Conservation (phyloP, 2,113 vertebrate genomes). For the Pseudonaja textilis region DNA sequence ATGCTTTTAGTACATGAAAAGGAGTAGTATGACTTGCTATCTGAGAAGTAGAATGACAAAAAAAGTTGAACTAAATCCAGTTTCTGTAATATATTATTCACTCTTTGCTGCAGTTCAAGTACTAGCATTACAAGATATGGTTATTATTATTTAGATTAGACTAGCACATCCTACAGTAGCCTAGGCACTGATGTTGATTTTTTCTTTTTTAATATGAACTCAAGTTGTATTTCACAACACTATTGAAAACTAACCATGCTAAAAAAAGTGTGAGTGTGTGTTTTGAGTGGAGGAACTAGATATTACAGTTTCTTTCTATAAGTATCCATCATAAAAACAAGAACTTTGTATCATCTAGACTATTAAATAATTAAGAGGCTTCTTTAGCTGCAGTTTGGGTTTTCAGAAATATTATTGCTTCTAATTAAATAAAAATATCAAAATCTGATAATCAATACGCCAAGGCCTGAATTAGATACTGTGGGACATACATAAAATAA, state of each 20-base stretch:
- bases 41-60: background rate
- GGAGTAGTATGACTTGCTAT: background rate
- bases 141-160: background rate
- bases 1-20: background rate
- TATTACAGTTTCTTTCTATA: background rate
- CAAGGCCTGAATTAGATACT: background rate
- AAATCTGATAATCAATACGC: background rate
- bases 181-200: background rate
- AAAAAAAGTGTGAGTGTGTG: background rate
- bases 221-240: background rate
- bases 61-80: background rate
- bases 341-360: background rate
- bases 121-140: background rate
- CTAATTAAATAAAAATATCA: conserved; percentile 2
- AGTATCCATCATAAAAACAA: background rate
- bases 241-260: background rate
- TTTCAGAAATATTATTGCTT: conserved; percentile 5
- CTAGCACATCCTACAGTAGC: background rate
- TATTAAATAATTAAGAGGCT: background rate
- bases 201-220: background rate
- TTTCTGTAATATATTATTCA: background rate
- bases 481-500: background rate
- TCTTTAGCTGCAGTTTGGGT: background rate
- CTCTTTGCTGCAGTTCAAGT: background rate
- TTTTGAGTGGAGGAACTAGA: background rate